Evolutionary conservation across 2,797 vertebrate species (phyloP), one percentile per base, ranked within the genome.

Genomic region (Mormyrus hasselquistii): DNA sequence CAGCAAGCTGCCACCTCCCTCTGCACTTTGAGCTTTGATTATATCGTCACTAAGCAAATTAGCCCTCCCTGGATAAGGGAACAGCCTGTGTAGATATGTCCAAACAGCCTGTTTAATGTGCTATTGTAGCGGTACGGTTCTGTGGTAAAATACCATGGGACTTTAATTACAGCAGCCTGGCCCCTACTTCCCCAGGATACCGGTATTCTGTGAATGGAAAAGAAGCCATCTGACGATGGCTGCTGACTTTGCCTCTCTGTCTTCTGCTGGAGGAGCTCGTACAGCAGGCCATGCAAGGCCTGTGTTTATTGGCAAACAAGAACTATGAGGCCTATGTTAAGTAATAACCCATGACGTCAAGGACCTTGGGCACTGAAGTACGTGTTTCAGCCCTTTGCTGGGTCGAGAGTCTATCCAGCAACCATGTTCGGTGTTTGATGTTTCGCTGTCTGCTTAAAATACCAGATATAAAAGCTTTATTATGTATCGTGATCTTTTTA

Each of bases 231-330:
- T 25, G 44, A 29, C 1, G 25, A 87, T 62, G 44, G 34, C 47
- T 49, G 73, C 59, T 29, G 19, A 85, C 10, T 76, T 82, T 90
- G 55, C 88, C 22, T 52, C 88, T 65, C 22, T 50, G 41, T 69
- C 79, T 86, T 89, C 88, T 90, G 90, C 89, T 90, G 91, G 90
- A 91, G 90, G 90, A 92, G 91, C 93, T 93, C 90, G 91, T 92
- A 53, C 87, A 90, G 25, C 41, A 82, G 65, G 59, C 65, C 65
- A 47, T 85, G 83, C 87, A 90, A 91, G 92, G 89, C 89, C 92
- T 92, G 90, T 92, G 90, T 93, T 94, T 94, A 92, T 93, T 93
- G 92, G 91, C 92, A 95, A 94, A 94, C 93, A 94, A 89, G 91
- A 87, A 90, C 86, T 91, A 50, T 4, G 90, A 92, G 93, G 92